Percentiles rank a stretch among this genome's conserved stretches.
phyloP scores from a whole-genome alignment of 2,888 invertebrate species.

The Theretra japonica region DNA sequence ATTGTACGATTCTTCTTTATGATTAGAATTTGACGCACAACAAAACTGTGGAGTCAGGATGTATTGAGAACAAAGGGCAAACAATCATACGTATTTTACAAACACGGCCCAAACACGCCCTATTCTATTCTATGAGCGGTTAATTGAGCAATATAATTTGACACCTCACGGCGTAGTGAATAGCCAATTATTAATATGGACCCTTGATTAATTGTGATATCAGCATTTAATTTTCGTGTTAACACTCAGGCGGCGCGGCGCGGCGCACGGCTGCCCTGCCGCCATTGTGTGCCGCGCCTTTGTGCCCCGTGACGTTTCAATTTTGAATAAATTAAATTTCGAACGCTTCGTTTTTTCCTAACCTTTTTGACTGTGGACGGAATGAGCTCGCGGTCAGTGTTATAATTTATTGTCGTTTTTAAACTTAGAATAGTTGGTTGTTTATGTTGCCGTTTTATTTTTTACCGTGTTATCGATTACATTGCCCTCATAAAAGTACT shows the following conservation, averaged over 20 bases:
- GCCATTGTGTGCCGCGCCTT: slow-evolving; percentile 78
- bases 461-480: slow-evolving; percentile 43
- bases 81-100: slow-evolving; percentile 58
- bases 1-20: neutral
- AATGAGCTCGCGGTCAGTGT: slow-evolving; percentile 77
- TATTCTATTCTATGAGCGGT: slow-evolving; percentile 78
- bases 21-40: neutral
- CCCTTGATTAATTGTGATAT: slow-evolving; percentile 85
- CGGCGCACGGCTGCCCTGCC: slow-evolving; percentile 52
- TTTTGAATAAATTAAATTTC: slow-evolving; percentile 85
- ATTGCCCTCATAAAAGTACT: neutral
- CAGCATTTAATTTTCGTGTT: slow-evolving; percentile 85
- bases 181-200: slow-evolving; percentile 84
- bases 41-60: neutral
- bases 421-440: slow-evolving; percentile 67
- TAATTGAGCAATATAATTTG: slow-evolving; percentile 85
- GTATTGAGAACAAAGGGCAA: slow-evolving; percentile 43
- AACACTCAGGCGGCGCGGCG: slow-evolving; percentile 74
- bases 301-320: slow-evolving; percentile 84
- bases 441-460: slow-evolving; percentile 55
- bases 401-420: slow-evolving; percentile 79
- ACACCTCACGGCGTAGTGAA: slow-evolving; percentile 82
- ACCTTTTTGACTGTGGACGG: slow-evolving; percentile 64
- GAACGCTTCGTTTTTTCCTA: slow-evolving; percentile 80
- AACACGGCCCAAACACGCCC: slow-evolving; percentile 71